Percentiles rank a stretch among this genome's conserved stretches.
phyloP scores from a whole-genome alignment of 2,113 vertebrate genomes.

The Speoplatyrhinus poulsoni region DNA sequence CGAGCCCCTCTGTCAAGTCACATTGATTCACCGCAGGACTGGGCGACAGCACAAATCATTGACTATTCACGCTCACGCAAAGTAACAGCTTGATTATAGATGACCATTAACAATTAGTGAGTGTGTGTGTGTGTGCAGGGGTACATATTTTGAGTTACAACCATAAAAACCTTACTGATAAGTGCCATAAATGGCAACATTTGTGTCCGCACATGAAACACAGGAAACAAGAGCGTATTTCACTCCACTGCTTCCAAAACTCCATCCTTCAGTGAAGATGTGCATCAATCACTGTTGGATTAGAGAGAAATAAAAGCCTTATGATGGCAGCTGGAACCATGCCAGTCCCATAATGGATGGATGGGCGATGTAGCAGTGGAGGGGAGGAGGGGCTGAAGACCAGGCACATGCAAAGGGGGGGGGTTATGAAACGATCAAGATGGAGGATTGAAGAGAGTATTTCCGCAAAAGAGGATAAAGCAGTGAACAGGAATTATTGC shows the following conservation, averaged over 20 bases:
- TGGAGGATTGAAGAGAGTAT: neutral
- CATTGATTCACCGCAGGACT: conserved; percentile 54
- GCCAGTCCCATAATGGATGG: conserved; percentile 21
- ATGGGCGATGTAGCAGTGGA: conserved; percentile 18
- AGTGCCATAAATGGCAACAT: conserved; percentile 41
- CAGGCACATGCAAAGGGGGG: conserved; percentile 6
- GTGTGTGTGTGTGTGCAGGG: neutral
- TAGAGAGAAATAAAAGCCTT: conserved; percentile 40
- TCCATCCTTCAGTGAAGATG: conserved; percentile 4
- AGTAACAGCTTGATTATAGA: conserved; percentile 47
- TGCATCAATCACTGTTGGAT: conserved; percentile 26
- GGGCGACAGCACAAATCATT: conserved; percentile 60
- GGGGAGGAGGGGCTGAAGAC: conserved; percentile 16
- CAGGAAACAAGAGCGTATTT: conserved; percentile 26
- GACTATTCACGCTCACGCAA: conserved; percentile 51
- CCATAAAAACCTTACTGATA: conserved; percentile 48
- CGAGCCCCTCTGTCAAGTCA: conserved; percentile 65
- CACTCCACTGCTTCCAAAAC: conserved; percentile 11
- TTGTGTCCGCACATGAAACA: conserved; percentile 34
- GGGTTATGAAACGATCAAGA: no score
- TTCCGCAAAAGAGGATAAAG: neutral
- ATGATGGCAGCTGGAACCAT: conserved; percentile 37
- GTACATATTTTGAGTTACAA: conserved; percentile 16
- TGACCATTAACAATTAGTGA: conserved; percentile 30
- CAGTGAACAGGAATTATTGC: neutral